phyloP scores from a whole-genome alignment of 1,140 invertebrate genomes.

The Anastatus disparis region DNA sequence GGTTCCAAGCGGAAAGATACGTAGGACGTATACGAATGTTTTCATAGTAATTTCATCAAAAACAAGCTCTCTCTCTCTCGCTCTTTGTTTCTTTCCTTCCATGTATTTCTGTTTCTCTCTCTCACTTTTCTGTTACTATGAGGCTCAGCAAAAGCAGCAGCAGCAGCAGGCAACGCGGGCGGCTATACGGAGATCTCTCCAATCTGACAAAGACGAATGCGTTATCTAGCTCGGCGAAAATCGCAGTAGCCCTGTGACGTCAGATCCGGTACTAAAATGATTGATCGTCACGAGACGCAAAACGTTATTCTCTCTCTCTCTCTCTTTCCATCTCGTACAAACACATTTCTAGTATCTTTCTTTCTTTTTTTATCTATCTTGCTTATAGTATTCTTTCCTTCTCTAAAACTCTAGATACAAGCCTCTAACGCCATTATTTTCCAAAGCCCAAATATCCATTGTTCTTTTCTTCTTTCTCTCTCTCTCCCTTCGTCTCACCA shows the following conservation, averaged over 20 bases:
- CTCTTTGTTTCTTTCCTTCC: background rate
- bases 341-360: background rate
- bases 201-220: constrained; percentile 44
- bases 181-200: no score
- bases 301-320: background rate
- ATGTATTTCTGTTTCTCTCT: background rate
- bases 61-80: background rate
- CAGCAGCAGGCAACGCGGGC: no score
- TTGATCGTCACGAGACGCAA: constrained; percentile 35
- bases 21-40: constrained; percentile 2
- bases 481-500: background rate
- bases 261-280: constrained; percentile 40
- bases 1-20: background rate
- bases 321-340: background rate
- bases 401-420: background rate
- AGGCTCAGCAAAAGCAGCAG: background rate
- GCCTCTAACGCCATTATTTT: background rate
- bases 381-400: background rate
- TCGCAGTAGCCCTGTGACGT: constrained; percentile 31
- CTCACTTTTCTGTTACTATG: constrained; percentile 1
- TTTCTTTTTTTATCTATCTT: background rate
- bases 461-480: background rate
- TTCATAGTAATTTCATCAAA: constrained; percentile 20
- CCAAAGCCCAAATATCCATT: constrained; percentile 24
- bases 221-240: constrained; percentile 42